A percentile compares a stretch with the other conserved stretches of the same genome.
These are phyloP conservation scores for Poeciliopsis infans DNA, from an alignment of 2,797 vertebrate species.

Conservation along the genomic window DNA sequence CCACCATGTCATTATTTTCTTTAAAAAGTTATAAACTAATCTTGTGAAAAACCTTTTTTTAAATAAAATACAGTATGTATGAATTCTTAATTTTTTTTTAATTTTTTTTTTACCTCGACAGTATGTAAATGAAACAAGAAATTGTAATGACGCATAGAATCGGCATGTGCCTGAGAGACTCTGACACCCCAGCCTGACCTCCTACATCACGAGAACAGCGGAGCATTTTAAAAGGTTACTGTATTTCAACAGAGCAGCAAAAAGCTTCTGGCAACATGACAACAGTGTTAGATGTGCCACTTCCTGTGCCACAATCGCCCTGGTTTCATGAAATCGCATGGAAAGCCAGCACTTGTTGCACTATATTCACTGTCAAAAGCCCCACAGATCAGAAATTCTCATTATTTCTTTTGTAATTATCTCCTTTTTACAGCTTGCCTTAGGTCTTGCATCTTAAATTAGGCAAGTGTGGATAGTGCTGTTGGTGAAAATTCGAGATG, in stretches of 20 bases:
- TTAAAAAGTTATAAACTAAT: not conserved
- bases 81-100: not conserved
- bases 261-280: not conserved
- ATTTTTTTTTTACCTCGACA: not conserved
- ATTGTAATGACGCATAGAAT: conserved; percentile 47
- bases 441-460: conserved; percentile 27
- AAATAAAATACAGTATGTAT: not conserved
- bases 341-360: conserved; percentile 40
- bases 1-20: not conserved
- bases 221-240: conserved; percentile 9
- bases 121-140: not conserved
- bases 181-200: conserved; percentile 38
- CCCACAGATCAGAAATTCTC: conserved; percentile 25
- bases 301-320: conserved; percentile 12
- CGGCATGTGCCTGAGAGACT: conserved; percentile 49
- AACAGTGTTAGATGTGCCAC: conserved; percentile 20
- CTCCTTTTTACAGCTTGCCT: conserved; percentile 22
- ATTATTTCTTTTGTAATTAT: conserved; percentile 29
- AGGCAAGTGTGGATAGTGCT: not conserved
- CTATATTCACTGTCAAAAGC: conserved; percentile 23
- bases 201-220: conserved; percentile 16
- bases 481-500: not conserved
- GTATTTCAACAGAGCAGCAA: not conserved
- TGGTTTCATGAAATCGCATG: conserved; percentile 41
- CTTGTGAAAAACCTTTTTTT: not conserved